Conservation (phyloP, 2,888 invertebrate genomes). For the Dendrolimus pini region DNA sequence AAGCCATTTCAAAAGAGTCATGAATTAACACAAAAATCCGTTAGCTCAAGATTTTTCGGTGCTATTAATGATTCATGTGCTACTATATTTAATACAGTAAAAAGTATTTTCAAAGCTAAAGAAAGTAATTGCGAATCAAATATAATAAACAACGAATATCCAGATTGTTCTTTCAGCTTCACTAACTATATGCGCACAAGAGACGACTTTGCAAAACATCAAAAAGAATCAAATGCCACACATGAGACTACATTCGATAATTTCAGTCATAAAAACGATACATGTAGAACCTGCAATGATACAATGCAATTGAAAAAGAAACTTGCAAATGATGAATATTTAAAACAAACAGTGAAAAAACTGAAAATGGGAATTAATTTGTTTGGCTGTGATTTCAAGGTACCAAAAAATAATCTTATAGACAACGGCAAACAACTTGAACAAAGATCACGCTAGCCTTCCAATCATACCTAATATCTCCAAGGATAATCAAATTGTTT, state of each 20-base stretch:
- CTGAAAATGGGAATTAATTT: constrained; percentile 62
- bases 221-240: constrained; percentile 8
- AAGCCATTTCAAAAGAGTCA: constrained; percentile 11
- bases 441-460: no score
- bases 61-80: constrained; percentile 56
- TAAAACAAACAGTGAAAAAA: constrained; percentile 49
- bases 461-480: no score
- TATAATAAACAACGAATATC: constrained; percentile 6
- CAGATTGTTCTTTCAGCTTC: constrained; percentile 41
- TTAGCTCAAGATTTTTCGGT: constrained; percentile 42
- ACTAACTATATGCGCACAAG: constrained; percentile 51
- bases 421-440: no score
- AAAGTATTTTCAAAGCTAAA: constrained; percentile 43
- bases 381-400: constrained; percentile 69
- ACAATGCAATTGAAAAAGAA: constrained; percentile 43
- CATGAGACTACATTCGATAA: constrained; percentile 1
- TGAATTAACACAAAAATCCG: constrained; percentile 26
- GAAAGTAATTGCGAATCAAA: constrained; percentile 7
- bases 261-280: constrained; percentile 18
- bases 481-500: no score
- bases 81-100: constrained; percentile 46
- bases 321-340: constrained; percentile 33
- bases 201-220: constrained; percentile 28
- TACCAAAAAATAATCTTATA: constrained; percentile 13
- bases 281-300: constrained; percentile 52